These are phyloP conservation scores for Noctua janthina DNA, from an alignment of 2,888 invertebrate genomes.

Conservation along the genomic window DNA sequence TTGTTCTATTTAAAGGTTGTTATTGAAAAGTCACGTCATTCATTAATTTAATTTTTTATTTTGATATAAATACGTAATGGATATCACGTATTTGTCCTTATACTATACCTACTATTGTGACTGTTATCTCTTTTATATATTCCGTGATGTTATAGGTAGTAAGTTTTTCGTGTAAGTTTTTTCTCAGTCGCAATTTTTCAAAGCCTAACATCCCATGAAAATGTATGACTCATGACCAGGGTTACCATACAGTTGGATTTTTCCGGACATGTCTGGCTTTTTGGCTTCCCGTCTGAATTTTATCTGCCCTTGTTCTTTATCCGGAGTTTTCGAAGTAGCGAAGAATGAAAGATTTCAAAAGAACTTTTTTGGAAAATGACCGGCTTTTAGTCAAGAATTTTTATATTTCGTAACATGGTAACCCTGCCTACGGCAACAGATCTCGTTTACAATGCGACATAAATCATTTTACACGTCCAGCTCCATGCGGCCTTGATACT, in stretches of 20 bases:
- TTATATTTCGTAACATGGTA: background rate
- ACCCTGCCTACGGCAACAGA: constrained; percentile 6
- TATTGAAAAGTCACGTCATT: no score
- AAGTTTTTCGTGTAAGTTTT: no score
- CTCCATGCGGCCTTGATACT: constrained; percentile 47
- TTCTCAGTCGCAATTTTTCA: background rate
- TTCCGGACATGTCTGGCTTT: background rate
- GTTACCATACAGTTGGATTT: background rate
- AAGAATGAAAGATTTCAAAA: background rate
- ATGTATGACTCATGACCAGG: constrained; percentile 23
- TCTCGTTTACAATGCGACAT: constrained; percentile 55
- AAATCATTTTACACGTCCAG: constrained; percentile 57
- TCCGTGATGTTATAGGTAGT: background rate
- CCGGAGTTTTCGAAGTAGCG: background rate
- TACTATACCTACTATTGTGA: background rate
- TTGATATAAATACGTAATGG: no score
- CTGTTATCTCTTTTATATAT: background rate
- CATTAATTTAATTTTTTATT: no score
- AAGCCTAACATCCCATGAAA: constrained; percentile 11
- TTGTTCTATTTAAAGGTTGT: no score
- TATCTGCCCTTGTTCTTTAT: background rate
- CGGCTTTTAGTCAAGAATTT: no score
- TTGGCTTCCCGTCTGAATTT: background rate
- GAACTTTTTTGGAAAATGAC: background rate
- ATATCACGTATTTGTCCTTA: no score